These are phyloP conservation scores for Meganola albula DNA, from an alignment of 2,888 invertebrate species.

Conservation along the genomic window DNA sequence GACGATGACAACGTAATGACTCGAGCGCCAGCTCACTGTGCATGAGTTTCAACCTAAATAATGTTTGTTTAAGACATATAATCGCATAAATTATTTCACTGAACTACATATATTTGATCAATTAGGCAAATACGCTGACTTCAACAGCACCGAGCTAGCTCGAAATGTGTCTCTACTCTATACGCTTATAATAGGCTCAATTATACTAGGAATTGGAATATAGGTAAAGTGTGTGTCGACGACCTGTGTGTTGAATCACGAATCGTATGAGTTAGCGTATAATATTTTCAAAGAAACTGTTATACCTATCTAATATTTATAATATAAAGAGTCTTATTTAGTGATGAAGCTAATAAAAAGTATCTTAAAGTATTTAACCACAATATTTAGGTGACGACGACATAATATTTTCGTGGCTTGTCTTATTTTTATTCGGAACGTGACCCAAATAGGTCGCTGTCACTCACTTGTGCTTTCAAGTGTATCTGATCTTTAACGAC, in stretches of 20 bases:
- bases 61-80: constrained; percentile 33
- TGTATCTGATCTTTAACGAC: constrained; percentile 7
- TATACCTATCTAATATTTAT: too few species aligned
- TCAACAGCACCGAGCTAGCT: constrained; percentile 62
- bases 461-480: constrained; percentile 6
- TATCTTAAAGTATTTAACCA: too few species aligned
- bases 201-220: constrained; percentile 38
- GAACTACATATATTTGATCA: constrained; percentile 76
- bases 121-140: constrained; percentile 77
- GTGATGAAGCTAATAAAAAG: too few species aligned
- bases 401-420: constrained; percentile 16
- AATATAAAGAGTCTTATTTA: too few species aligned
- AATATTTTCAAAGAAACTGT: too few species aligned
- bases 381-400: too few species aligned
- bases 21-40: constrained; percentile 51
- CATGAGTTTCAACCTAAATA: constrained; percentile 48
- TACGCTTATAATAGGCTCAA: constrained; percentile 55
- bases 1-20: constrained; percentile 76
- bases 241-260: constrained; percentile 10
- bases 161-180: constrained; percentile 62
- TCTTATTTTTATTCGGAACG: constrained; percentile 15
- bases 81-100: constrained; percentile 28
- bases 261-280: constrained; percentile 1
- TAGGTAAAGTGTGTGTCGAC: constrained; percentile 14
- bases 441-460: constrained; percentile 20